Evolutionary conservation across 2,113 vertebrate genomes (phyloP).

Genomic region (Vimba vimba): DNA sequence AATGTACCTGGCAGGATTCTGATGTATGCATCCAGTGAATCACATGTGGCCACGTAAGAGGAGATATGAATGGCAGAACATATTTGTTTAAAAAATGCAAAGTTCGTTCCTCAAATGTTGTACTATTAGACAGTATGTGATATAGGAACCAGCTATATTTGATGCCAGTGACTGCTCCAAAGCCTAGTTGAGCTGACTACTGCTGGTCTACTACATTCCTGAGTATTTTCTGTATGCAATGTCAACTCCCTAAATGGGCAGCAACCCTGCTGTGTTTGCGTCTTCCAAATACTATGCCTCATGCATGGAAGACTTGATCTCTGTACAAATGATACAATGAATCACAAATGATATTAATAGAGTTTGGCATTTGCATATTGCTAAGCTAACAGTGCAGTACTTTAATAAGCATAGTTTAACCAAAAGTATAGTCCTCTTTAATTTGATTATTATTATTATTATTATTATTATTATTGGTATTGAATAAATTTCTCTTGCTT

Average conservation of each 20-base stretch:
- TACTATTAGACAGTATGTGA: not conserved
- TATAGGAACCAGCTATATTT: not conserved
- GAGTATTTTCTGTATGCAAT: not conserved
- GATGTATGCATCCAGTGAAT: not conserved
- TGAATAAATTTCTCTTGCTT: not conserved
- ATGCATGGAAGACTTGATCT: not conserved
- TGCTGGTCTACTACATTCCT: not conserved
- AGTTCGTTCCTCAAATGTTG: not conserved
- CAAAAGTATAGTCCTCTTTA: not conserved
- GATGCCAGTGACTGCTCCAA: not conserved
- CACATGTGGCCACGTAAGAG: not conserved
- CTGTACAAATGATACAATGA: too few species aligned
- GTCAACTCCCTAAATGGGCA: not conserved
- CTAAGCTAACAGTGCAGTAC: not conserved
- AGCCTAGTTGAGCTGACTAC: not conserved
- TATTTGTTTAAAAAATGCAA: not conserved
- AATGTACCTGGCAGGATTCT: not conserved
- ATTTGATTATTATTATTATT: not conserved
- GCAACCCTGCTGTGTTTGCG: not conserved
- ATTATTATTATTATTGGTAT: not conserved
- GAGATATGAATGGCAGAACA: not conserved
- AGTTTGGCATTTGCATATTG: not conserved
- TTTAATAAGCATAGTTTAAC: not conserved
- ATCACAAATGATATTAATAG: not conserved
- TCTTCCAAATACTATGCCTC: not conserved